A percentile compares a stretch with the other conserved stretches of the same genome.
Conservation (phyloP, 1,140 invertebrate genomes). For the Atta cephalotes region DNA sequence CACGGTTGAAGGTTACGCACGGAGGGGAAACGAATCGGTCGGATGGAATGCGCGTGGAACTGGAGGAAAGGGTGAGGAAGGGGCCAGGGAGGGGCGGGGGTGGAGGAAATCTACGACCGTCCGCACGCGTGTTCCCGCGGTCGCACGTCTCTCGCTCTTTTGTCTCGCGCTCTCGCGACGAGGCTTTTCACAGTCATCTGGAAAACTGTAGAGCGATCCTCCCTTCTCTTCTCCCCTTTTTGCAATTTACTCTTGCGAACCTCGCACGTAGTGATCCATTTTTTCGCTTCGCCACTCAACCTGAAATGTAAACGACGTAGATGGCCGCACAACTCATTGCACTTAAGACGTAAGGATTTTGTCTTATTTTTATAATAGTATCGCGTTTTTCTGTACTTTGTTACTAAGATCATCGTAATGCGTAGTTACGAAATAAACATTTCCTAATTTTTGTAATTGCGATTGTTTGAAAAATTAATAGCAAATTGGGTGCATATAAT, state of each 20-base stretch:
- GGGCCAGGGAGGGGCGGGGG: background rate
- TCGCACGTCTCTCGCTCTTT: constrained; percentile 51
- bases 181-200: constrained; percentile 6
- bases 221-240: background rate
- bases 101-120: constrained; percentile 58
- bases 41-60: constrained; percentile 65
- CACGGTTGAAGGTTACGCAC: constrained; percentile 66
- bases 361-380: background rate
- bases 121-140: constrained; percentile 44
- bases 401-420: too few relatives aligned
- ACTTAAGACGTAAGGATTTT: constrained; percentile 2
- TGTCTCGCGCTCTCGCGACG: constrained; percentile 44
- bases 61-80: constrained; percentile 29
- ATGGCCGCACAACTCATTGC: background rate
- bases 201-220: constrained; percentile 22
- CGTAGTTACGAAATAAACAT: background rate
- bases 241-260: background rate
- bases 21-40: constrained; percentile 58
- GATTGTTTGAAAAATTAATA: background rate
- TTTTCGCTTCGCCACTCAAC: background rate
- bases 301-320: background rate
- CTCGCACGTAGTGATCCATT: background rate
- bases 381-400: background rate
- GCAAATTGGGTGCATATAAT: too few relatives aligned
- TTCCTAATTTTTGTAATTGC: background rate